These are phyloP conservation scores for Aix galericulata DNA, from an alignment of 2,113 vertebrate genomes.

Conservation along the genomic window DNA sequence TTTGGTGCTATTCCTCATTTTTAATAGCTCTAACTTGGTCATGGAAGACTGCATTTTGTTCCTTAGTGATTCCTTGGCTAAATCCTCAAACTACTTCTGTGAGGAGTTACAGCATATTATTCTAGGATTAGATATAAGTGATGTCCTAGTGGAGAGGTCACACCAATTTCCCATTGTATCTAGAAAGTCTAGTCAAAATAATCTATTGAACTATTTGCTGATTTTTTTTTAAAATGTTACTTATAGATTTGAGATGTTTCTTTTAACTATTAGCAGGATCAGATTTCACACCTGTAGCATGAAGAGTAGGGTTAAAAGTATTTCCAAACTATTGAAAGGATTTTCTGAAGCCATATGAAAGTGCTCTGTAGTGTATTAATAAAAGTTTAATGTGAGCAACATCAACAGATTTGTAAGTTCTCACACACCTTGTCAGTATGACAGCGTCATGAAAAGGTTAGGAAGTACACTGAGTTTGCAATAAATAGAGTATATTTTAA, in stretches of 20 bases:
- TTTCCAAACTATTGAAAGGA: not conserved
- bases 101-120: not conserved
- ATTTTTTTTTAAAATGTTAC: not conserved
- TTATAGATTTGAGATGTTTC: not conserved
- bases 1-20: not conserved
- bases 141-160: not conserved
- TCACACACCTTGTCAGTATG: not conserved
- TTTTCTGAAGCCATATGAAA: not conserved
- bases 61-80: not conserved
- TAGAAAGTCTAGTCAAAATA: not conserved
- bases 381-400: not conserved
- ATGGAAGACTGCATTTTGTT: not conserved
- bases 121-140: not conserved
- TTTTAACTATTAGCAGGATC: not conserved
- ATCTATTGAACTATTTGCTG: not conserved
- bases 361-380: not conserved
- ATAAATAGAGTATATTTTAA: not conserved
- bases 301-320: not conserved
- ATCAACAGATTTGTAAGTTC: not conserved
- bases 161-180: not conserved
- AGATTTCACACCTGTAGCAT: not conserved
- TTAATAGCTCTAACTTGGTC: not conserved
- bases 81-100: not conserved
- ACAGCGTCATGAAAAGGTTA: not conserved
- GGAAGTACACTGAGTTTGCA: not conserved